Conservation (phyloP, 2,797 vertebrate species). For the Macroramphosus scolopax region DNA sequence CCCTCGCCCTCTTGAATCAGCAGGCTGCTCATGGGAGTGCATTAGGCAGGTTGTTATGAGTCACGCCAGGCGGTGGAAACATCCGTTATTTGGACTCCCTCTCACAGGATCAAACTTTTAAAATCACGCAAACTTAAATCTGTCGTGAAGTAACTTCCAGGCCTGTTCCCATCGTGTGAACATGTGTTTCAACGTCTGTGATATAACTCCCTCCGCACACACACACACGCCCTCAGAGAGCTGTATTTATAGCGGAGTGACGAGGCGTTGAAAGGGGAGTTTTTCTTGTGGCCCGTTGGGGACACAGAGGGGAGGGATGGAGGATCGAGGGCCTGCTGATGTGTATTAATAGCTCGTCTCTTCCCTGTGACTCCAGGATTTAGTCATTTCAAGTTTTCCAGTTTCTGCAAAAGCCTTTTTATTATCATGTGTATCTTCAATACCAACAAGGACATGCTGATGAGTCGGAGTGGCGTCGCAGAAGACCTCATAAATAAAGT, state of each 20-base stretch:
- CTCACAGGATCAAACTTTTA: not conserved
- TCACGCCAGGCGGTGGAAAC: no score
- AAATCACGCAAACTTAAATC: slow-evolving; percentile 7
- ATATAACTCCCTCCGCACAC: slow-evolving; percentile 19
- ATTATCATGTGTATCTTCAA: slow-evolving; percentile 6
- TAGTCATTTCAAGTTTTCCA: slow-evolving; percentile 50
- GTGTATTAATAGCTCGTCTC: slow-evolving; percentile 75
- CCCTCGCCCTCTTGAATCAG: no score
- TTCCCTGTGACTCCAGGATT: slow-evolving; percentile 61
- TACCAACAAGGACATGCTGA: slow-evolving; percentile 6
- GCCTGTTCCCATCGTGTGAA: slow-evolving; percentile 47
- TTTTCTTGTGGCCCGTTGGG: slow-evolving; percentile 72
- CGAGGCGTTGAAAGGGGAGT: slow-evolving; percentile 79
- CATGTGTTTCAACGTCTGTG: slow-evolving; percentile 48
- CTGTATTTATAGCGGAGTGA: slow-evolving; percentile 79
- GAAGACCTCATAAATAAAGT: no score
- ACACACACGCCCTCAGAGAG: slow-evolving; percentile 33
- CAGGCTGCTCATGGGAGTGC: no score
- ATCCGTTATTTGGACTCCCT: no score
- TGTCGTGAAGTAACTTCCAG: slow-evolving; percentile 18
- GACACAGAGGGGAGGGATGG: slow-evolving; percentile 52
- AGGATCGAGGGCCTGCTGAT: slow-evolving; percentile 43
- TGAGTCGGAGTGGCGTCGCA: no score
- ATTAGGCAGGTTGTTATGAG: no score
- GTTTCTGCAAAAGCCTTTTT: slow-evolving; percentile 8